These are phyloP conservation scores for Notiomystis cincta DNA, from an alignment of 2,113 vertebrate genomes.

Conservation along the genomic window DNA sequence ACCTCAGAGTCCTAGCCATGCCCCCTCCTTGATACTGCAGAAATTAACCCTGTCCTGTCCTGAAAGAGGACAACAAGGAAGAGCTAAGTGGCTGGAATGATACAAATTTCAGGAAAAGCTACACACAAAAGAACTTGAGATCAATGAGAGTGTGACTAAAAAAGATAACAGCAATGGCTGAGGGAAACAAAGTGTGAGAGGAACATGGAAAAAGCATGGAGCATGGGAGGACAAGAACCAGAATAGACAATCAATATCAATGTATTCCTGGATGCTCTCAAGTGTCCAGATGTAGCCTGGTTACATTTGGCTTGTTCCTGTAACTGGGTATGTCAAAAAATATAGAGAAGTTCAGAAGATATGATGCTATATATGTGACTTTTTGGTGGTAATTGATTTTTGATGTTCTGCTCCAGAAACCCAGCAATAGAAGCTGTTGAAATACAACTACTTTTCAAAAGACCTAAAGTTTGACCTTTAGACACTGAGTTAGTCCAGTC, in stretches of 20 bases:
- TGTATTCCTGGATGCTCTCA: background rate
- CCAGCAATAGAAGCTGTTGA: background rate
- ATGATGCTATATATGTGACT: background rate
- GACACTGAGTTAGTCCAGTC: background rate
- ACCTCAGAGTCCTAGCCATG: background rate
- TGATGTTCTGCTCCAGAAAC: background rate
- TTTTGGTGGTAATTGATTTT: background rate
- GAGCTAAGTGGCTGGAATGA: background rate
- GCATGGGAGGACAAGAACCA: accelerated
- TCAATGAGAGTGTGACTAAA: background rate
- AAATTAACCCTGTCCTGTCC: background rate
- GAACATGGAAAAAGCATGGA: background rate
- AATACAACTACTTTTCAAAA: background rate
- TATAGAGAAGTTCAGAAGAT: background rate
- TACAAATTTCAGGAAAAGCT: background rate
- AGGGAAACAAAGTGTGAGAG: background rate
- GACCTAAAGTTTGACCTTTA: background rate
- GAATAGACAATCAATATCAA: background rate
- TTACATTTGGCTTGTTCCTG: background rate
- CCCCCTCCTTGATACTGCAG: background rate
- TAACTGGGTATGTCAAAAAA: background rate
- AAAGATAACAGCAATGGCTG: background rate
- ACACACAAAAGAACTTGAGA: background rate
- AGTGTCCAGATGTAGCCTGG: background rate
- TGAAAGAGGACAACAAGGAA: background rate